These are phyloP conservation scores for Tiaroga cobitis DNA, from an alignment of 2,797 vertebrate species.

Conservation along the genomic window DNA sequence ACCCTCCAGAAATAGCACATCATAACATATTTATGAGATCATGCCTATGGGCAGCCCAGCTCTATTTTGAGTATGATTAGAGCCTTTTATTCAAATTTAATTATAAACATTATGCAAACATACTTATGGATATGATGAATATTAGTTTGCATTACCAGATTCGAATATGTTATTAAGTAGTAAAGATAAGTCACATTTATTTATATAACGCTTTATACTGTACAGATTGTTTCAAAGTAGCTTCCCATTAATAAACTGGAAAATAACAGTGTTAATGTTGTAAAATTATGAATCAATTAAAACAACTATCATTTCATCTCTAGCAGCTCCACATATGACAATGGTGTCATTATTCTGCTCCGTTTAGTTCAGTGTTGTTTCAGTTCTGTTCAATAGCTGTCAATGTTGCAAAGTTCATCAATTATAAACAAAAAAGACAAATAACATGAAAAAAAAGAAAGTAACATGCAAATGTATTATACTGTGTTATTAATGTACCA, in stretches of 20 bases:
- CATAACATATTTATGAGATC: conserved; percentile 47
- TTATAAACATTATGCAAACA: neutral
- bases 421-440: neutral
- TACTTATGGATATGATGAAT: neutral
- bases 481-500: neutral
- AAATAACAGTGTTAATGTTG: neutral
- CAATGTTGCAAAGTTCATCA: neutral
- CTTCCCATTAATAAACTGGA: neutral
- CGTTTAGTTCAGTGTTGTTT: neutral
- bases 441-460: too few relatives aligned
- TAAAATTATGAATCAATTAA: neutral
- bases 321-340: neutral
- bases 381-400: neutral
- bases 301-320: neutral
- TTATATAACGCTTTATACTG: neutral
- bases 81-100: neutral
- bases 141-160: neutral
- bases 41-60: conserved; percentile 24
- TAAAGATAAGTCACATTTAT: neutral
- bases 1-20: conserved; percentile 35
- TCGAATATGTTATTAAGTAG: neutral
- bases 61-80: conserved; percentile 42
- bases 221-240: neutral
- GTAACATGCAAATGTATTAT: neutral
- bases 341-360: neutral